Conservation (phyloP, 2,113 vertebrate genomes). For the Labeo rohita region DNA sequence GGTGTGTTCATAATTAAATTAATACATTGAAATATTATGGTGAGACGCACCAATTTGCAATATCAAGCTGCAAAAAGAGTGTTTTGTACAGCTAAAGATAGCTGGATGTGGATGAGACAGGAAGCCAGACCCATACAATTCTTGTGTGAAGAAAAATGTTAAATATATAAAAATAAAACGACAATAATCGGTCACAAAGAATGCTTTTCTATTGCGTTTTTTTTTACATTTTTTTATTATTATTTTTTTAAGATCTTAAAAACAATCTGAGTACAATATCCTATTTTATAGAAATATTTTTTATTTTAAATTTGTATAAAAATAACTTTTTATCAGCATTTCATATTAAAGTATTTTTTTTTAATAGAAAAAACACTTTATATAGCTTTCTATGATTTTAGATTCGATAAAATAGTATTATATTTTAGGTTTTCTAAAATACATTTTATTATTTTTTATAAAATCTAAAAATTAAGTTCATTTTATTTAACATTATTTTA, state of each 20-base stretch:
- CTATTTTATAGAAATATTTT: neutral
- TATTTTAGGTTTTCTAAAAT: neutral
- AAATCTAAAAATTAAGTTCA: no score
- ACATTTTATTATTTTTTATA: no score
- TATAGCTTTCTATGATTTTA: neutral
- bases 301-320: neutral
- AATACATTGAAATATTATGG: no score
- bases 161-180: neutral
- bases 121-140: no score
- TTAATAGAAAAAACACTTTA: neutral
- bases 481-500: no score
- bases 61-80: no score
- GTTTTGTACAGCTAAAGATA: no score
- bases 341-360: neutral
- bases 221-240: neutral
- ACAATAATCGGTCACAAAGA: neutral
- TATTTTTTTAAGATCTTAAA: neutral
- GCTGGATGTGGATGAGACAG: no score
- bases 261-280: neutral
- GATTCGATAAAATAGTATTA: neutral
- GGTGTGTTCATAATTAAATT: no score
- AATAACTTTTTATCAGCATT: neutral
- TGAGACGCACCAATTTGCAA: no score
- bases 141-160: no score
- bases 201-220: neutral